Conservation (phyloP, 2,113 vertebrate species). For the Steatornis caripensis region DNA sequence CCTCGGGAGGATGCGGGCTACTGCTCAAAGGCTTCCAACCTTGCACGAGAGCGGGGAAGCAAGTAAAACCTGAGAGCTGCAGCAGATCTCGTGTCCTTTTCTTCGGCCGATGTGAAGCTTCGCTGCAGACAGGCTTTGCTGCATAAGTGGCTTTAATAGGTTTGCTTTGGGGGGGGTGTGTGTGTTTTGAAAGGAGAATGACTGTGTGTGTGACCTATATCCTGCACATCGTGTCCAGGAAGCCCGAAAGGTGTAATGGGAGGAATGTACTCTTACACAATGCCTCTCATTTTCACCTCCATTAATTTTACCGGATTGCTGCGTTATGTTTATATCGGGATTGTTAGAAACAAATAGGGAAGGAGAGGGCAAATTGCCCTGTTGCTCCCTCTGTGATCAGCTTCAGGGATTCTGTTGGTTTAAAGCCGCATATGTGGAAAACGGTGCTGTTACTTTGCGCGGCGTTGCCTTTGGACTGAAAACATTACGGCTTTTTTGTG, state of each 20-base stretch:
- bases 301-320: slow-evolving; percentile 13
- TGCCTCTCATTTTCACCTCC: slow-evolving; percentile 45
- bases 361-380: neutral
- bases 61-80: neutral
- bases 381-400: neutral
- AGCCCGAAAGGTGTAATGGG: neutral
- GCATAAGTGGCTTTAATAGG: neutral
- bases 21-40: neutral
- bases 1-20: neutral
- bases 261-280: neutral
- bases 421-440: neutral
- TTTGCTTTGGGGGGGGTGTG: neutral
- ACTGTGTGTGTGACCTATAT: neutral
- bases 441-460: neutral
- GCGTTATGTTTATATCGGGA: neutral
- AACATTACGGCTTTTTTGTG: neutral
- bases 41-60: neutral
- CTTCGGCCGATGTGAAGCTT: neutral
- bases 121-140: neutral
- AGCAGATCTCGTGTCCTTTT: fast-evolving
- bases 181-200: neutral
- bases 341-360: neutral
- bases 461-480: neutral
- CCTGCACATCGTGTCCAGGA: neutral
- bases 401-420: neutral